Conservation (phyloP, 2,888 invertebrate genomes). For the Chaetogeoica ovagalla region DNA sequence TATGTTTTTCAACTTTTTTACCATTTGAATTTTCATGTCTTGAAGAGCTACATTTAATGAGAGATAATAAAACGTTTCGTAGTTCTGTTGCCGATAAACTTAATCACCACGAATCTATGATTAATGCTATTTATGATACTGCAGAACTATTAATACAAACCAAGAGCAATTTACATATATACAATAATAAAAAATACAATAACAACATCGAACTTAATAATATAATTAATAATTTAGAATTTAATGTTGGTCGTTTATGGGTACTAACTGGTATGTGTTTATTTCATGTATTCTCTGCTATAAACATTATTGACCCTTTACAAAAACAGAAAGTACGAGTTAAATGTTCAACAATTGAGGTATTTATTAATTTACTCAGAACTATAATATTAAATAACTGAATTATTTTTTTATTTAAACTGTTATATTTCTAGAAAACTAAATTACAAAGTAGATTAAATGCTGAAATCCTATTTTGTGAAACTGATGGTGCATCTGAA, state of each 20-base stretch:
- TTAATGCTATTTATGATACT: constrained; percentile 29
- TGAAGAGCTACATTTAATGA: neutral
- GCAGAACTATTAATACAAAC: constrained; percentile 4
- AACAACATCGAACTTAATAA: neutral
- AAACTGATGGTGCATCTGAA: constrained; percentile 22
- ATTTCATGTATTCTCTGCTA: constrained; percentile 28
- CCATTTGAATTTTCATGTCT: constrained; percentile 6
- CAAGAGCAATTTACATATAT: neutral
- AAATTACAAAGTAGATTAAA: constrained; percentile 27
- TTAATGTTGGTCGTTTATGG: constrained; percentile 36
- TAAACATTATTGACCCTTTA: constrained; percentile 26
- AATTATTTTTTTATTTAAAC: neutral
- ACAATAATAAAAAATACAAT: neutral
- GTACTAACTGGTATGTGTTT: constrained; percentile 37
- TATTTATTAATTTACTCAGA: neutral
- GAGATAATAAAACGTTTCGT: neutral
- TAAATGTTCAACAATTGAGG: constrained; percentile 22
- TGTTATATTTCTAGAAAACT: constrained; percentile 1
- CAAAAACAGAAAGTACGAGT: constrained; percentile 27
- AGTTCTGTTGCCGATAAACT: constrained; percentile 1
- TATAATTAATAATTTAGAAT: constrained; percentile 20
- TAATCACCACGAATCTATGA: constrained; percentile 6
- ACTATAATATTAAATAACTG: neutral
- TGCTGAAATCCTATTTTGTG: constrained; percentile 35
- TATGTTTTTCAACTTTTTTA: constrained; percentile 12